These are phyloP conservation scores for Dermochelys coriacea DNA, from an alignment of 2,797 vertebrate genomes.

Conservation along the genomic window DNA sequence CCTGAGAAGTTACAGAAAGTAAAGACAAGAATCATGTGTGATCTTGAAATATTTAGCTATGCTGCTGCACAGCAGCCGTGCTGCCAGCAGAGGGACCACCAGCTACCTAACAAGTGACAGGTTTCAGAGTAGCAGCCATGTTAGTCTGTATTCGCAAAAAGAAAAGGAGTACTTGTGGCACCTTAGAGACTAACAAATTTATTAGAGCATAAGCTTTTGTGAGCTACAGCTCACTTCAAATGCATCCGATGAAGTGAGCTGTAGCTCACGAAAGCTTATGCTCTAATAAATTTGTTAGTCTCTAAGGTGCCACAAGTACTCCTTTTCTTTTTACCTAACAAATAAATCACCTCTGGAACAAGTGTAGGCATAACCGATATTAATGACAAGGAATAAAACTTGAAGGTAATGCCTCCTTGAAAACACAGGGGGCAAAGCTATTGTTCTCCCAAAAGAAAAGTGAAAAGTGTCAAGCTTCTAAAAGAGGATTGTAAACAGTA, in stretches of 20 bases:
- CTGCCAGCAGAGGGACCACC: slow-evolving; percentile 29
- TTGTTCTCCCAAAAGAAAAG: slow-evolving; percentile 21
- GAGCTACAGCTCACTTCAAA: no score
- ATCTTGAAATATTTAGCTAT: not conserved
- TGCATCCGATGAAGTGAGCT: no score
- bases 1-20: not conserved
- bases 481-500: not conserved
- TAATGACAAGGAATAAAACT: slow-evolving; percentile 53
- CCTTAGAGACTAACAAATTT: no score
- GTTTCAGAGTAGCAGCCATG: no score
- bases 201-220: no score
- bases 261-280: no score
- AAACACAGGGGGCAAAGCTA: slow-evolving; percentile 30
- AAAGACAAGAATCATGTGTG: not conserved
- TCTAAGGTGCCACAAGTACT: no score
- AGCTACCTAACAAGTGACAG: slow-evolving; percentile 19
- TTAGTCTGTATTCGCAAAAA: no score
- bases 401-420: slow-evolving; percentile 59
- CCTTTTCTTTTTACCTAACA: no score
- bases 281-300: no score
- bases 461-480: not conserved
- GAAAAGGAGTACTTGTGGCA: no score
- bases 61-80: slow-evolving; percentile 13
- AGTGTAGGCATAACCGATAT: slow-evolving; percentile 42
- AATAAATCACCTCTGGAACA: slow-evolving; percentile 58